Percentiles rank a stretch among this genome's conserved stretches.
These are phyloP conservation scores for Lithobius niger DNA, from an alignment of 1,140 invertebrate species.

Conservation along the genomic window DNA sequence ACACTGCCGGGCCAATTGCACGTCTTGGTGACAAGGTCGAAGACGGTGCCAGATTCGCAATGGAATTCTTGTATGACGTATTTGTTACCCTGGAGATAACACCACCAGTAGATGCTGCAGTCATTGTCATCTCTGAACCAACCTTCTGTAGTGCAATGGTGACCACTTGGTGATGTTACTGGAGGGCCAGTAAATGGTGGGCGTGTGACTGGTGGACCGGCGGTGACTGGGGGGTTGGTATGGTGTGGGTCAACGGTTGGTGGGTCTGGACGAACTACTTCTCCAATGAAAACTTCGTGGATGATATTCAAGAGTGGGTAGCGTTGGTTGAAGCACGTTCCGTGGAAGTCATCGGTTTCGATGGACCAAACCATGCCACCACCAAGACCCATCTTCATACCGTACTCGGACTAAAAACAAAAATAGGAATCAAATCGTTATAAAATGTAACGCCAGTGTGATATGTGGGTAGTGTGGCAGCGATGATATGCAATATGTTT, in stretches of 20 bases:
- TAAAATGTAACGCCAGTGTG: too few species aligned
- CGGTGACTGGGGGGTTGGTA: neutral
- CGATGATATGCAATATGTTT: too few species aligned
- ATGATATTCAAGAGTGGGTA: slow-evolving; percentile 2
- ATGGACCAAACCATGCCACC: slow-evolving; percentile 85
- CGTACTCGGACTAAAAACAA: slow-evolving; percentile 47
- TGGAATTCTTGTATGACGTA: slow-evolving; percentile 12
- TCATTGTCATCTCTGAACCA: slow-evolving; percentile 20
- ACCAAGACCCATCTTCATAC: slow-evolving; percentile 57
- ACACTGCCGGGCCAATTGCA: slow-evolving; percentile 13
- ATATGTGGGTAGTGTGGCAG: too few species aligned
- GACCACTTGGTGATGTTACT: neutral
- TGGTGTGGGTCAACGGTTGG: slow-evolving; percentile 8
- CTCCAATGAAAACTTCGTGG: neutral
- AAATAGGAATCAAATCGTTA: too few species aligned
- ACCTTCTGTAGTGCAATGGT: slow-evolving; percentile 21
- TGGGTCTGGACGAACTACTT: neutral
- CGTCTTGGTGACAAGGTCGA: slow-evolving; percentile 12
- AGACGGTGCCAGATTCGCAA: slow-evolving; percentile 19
- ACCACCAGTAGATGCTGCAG: slow-evolving; percentile 24
- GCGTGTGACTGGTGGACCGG: neutral
- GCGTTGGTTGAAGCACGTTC: neutral
- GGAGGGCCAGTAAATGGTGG: slow-evolving; percentile 9
- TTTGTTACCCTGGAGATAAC: slow-evolving; percentile 9
- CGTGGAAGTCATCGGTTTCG: slow-evolving; percentile 21